A percentile compares a stretch with the other conserved stretches of the same genome.
These are phyloP conservation scores for Polydrusus tereticollis DNA, from an alignment of 2,888 invertebrate genomes.

Conservation along the genomic window DNA sequence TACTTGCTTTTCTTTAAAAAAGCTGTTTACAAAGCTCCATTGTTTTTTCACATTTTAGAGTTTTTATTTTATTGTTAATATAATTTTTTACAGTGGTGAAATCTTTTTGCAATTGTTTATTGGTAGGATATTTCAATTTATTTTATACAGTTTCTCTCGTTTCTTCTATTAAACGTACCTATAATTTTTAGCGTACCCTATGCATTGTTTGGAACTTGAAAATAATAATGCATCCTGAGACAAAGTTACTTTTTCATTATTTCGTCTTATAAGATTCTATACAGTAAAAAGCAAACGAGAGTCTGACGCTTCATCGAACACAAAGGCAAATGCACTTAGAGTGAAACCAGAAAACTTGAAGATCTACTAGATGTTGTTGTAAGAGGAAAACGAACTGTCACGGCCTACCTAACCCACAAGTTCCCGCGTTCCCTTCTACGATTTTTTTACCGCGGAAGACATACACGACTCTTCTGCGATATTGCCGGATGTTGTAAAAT, in stretches of 20 bases:
- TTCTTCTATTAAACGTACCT: no score
- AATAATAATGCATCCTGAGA: not conserved
- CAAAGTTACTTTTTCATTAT: slow-evolving; percentile 9
- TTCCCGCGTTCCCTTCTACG: slow-evolving; percentile 39
- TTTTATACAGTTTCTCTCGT: no score
- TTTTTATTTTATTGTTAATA: no score
- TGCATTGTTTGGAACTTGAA: not conserved
- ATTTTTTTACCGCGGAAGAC: slow-evolving; percentile 31
- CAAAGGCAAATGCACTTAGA: slow-evolving; percentile 47
- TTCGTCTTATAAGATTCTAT: slow-evolving; percentile 36
- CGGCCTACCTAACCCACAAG: slow-evolving; percentile 40
- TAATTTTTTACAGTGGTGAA: no score
- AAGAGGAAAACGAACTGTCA: slow-evolving; percentile 44
- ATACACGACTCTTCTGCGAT: not conserved
- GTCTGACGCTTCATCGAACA: slow-evolving; percentile 25
- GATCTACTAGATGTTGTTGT: slow-evolving; percentile 44
- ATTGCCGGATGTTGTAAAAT: not conserved
- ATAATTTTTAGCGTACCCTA: no score
- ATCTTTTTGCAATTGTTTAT: no score
- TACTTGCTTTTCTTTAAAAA: no score
- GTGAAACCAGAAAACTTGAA: slow-evolving; percentile 48
- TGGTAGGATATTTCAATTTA: no score
- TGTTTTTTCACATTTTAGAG: no score
- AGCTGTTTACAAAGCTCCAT: no score
- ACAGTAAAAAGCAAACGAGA: slow-evolving; percentile 22